phyloP scores from a whole-genome alignment of 1,140 invertebrate genomes.

The Babylonia areolata region DNA sequence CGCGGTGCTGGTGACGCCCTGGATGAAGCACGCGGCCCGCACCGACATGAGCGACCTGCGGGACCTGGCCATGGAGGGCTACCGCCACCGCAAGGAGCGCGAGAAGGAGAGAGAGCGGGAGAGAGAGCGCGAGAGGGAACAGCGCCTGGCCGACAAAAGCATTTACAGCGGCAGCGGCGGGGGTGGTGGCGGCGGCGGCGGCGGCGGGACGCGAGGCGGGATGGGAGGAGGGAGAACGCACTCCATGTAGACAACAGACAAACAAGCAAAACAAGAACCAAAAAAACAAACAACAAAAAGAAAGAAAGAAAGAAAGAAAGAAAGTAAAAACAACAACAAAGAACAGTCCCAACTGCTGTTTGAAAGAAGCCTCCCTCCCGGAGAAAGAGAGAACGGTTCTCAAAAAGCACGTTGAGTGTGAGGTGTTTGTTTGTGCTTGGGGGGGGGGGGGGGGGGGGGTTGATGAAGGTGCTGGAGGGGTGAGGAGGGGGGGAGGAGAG shows the following conservation, averaged over 20 bases:
- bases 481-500: constrained; percentile 6
- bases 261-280: neutral
- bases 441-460: too few species aligned
- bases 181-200: constrained; percentile 19
- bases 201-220: neutral
- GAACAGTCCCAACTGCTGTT: too few species aligned
- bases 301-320: neutral
- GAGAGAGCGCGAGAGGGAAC: constrained; percentile 16
- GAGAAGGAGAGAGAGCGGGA: constrained; percentile 28
- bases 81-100: constrained; percentile 13
- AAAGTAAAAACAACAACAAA: too few species aligned
- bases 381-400: too few species aligned
- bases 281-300: too few species aligned
- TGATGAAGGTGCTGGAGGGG: neutral
- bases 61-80: constrained; percentile 22
- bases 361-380: too few species aligned
- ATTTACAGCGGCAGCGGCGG: neutral
- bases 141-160: neutral
- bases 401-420: too few species aligned
- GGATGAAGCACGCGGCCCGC: constrained; percentile 58
- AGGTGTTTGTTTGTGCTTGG: too few species aligned
- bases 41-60: constrained; percentile 19
- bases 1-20: constrained; percentile 52
- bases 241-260: neutral
- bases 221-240: neutral